phyloP scores from a whole-genome alignment of 2,113 vertebrate species.

The Anhinga anhinga region DNA sequence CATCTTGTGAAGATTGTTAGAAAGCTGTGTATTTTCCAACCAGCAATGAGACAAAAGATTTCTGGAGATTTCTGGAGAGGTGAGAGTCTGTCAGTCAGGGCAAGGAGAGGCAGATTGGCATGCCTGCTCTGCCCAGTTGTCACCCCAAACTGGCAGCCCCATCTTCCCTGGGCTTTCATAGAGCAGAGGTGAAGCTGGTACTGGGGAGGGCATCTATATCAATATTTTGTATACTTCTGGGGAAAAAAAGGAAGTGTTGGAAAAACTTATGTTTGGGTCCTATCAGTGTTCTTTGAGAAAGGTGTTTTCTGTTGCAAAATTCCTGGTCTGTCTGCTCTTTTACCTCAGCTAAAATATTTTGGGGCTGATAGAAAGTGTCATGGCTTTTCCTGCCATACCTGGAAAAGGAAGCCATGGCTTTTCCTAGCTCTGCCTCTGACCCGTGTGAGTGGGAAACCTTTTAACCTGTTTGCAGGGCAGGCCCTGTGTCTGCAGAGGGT shows the following conservation, averaged over 20 bases:
- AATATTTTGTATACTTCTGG: background rate
- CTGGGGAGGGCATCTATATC: background rate
- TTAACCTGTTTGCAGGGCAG: background rate
- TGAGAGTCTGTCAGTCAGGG: background rate
- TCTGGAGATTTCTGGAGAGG: background rate
- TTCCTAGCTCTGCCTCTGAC: background rate
- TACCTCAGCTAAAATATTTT: background rate
- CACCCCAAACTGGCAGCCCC: background rate
- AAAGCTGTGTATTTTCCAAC: background rate
- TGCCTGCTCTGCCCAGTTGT: background rate
- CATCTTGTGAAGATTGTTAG: background rate
- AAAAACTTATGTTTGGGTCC: background rate
- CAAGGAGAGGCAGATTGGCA: background rate
- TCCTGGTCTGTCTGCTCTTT: background rate
- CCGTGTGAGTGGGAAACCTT: background rate
- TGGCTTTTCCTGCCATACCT: background rate
- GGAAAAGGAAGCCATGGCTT: background rate
- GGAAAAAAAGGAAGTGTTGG: background rate
- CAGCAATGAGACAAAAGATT: background rate
- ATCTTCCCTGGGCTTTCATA: background rate
- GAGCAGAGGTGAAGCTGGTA: background rate
- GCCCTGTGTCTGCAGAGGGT: background rate
- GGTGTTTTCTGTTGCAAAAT: background rate
- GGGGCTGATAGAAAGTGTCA: background rate
- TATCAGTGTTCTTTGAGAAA: background rate